phyloP scores from a whole-genome alignment of 2,797 vertebrate species.

The Psittacula derbiana region DNA sequence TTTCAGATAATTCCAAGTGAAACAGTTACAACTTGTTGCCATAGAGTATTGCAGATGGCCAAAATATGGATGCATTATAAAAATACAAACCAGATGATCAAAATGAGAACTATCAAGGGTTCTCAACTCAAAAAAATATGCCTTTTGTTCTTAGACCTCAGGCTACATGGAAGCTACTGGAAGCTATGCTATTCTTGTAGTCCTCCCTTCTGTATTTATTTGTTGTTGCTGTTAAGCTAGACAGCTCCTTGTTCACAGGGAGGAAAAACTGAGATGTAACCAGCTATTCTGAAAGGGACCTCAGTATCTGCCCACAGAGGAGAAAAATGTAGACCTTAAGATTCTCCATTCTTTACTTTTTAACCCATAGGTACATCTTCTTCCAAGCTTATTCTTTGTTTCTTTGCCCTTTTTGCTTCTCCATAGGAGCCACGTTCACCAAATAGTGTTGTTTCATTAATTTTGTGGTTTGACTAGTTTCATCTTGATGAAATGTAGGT shows the following conservation, averaged over 20 bases:
- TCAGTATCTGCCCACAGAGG: not conserved
- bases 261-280: not conserved
- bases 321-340: not conserved
- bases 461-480: not conserved
- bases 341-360: not conserved
- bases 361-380: fast-evolving
- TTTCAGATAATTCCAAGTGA: not conserved
- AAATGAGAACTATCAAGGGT: not conserved
- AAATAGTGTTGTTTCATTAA: not conserved
- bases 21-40: not conserved
- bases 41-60: not conserved
- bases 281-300: not conserved
- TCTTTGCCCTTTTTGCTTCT: not conserved
- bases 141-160: not conserved
- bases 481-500: not conserved
- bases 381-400: not conserved
- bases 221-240: not conserved
- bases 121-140: not conserved
- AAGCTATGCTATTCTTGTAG: fast-evolving
- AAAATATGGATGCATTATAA: not conserved
- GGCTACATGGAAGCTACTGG: not conserved
- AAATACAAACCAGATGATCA: not conserved
- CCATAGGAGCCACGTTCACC: not conserved
- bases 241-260: not conserved
- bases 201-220: not conserved